Conservation (phyloP, 2,113 vertebrate species). For the Bos taurus region ARS-UCD2.0 NC_037328.1:83931001-83931500, state of each 20-base stretch:
- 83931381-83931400: not conserved
- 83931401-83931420: not conserved
- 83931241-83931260: not conserved
- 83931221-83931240: not conserved
- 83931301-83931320: not conserved
- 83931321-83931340: not conserved
- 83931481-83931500: not conserved
- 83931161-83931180: not conserved
- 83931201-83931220: not conserved
- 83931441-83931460: not conserved
- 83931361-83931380: not conserved
- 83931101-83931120: not conserved
- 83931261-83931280: not conserved
- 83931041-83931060: not conserved
- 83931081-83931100: not conserved
- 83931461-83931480: not conserved
- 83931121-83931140: not conserved
- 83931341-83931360: not conserved
- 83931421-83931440: not conserved
- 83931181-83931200: not conserved
- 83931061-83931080: not conserved
- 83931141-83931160: too few relatives aligned
- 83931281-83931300: not conserved
- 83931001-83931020: not conserved
- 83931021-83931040: constrained; percentile 22